Base-by-base conservation (phyloP, 2,113 vertebrate species). In the Cnemophilus loriae region DNA sequence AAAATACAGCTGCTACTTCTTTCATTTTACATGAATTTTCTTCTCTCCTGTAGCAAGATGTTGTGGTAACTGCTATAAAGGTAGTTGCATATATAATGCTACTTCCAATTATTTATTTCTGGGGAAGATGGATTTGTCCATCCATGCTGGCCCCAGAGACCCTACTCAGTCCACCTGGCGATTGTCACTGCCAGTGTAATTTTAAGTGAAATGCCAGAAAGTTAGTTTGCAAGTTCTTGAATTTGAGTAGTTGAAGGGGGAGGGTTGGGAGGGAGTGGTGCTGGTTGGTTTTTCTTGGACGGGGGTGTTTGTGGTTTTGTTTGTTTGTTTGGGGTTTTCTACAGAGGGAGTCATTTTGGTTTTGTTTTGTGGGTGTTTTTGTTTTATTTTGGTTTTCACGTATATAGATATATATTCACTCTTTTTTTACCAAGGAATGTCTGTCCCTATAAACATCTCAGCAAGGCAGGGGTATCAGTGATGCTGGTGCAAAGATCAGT, bases 221-320 rank as follows among this genome's bases (percentile, higher is more conserved):
- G 30, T 60, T 77, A 46, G 35, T 44, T 57, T 74, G 19, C 16
- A 78, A 57, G 14, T 87, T 93, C 73, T 92, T 91, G 59, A 70
- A 59, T 93, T 46, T 87, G 16, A 52, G 9, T n/a, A 77, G 20
- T 24, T 74, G 19, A 55, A 39, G 15, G 13, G 3, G 4, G 18
- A 13, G 4, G 21, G 7, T 11, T 28, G 11, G 15, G 7, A 11
- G 23, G 6, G 5, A 9, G 1, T 37, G 7, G 6, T 52, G 16
- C 46, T n/a, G 22, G 39, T 33, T 75, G 49, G 0, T 28, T 37
- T 30, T 55, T 55, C 56, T 42, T 0, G 0, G 26, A 35, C n/a
- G 6, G 2, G 16, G 1, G 1, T 61, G 33, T 47, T 55, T 49
- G 16, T 42, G 44, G 13, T 11, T 53, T 46, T 46, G 18, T 37